Base-by-base conservation (phyloP, 2,113 vertebrate genomes). In the Corythornis vintsioides region DNA sequence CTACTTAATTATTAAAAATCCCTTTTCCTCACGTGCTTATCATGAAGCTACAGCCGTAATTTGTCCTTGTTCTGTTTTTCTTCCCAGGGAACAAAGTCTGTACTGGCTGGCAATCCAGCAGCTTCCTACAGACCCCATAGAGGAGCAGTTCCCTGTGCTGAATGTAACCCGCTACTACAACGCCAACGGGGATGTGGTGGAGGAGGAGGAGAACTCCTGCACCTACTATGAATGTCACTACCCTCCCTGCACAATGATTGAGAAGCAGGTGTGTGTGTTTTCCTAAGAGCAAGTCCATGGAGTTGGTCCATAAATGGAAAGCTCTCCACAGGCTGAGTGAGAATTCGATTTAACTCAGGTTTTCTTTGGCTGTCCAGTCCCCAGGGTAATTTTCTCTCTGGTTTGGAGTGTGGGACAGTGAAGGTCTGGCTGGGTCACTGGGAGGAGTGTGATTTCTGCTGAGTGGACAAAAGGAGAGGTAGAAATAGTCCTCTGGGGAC, bases 141-240 rank as follows among this genome's bases (percentile, higher is more conserved):
- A 99, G 88, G 99, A 99, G 95, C 99, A 99, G 97, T 99, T 99
- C 80, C 98, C 99, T 33, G 99, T 99, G 48, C 97, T 99, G 96
- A 99, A 98, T 70, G 98, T 99, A 93, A 99, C 99, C 2, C 99
- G 99, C 76, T 99, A 99, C 90, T 99, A 99, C 95, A 99, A 99
- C 1, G 99, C 99, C 90, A 99, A 99, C 1, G 99, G 99, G 78
- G 99, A 99, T 26, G 98, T 99, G 73, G 99, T 99, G 86, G 99
- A 99, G 96, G 99, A 99, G 93, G 99, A 99, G 40, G 99, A 99
- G 96, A 99, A 98, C 86, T 99, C 99, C 11, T 99, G 99, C 95
- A 99, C 99, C 22, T 99, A 99, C 48, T 99, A 99, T 4, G 99
- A 99, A 98, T 99, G 99, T 97, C 99, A 99, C 92, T 99, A 99